Percentiles rank a stretch among this genome's conserved stretches.
Conservation (phyloP, 1,140 invertebrate genomes). For the Phymorhynchus buccinoides region DNA sequence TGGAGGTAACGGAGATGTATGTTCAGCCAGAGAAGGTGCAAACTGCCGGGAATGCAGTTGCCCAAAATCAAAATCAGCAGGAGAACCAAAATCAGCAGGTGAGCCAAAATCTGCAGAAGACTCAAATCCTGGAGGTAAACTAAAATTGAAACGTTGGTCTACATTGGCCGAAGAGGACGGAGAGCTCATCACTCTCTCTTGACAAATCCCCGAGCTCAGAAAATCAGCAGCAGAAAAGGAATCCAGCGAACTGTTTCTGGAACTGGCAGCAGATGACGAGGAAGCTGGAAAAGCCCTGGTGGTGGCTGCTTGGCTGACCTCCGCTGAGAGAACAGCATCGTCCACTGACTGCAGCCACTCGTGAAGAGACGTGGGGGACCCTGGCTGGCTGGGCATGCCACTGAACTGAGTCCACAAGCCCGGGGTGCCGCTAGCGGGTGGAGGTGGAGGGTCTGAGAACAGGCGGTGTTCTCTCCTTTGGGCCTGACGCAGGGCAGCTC, state of each 20-base stretch:
- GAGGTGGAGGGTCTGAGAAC: constrained; percentile 11
- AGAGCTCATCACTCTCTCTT: not conserved
- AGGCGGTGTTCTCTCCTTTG: constrained; percentile 2
- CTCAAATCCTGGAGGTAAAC: not conserved
- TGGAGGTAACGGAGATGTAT: constrained; percentile 37
- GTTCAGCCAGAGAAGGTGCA: not conserved
- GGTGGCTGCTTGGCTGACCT: not conserved
- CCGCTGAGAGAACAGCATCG: constrained; percentile 19
- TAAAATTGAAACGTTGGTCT: constrained; percentile 5
- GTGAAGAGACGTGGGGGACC: constrained; percentile 39
- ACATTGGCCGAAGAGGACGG: not conserved
- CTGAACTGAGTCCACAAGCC: constrained; percentile 54
- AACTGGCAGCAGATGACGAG: not conserved
- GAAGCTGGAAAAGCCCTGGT: not conserved
- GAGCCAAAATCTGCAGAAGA: constrained; percentile 21
- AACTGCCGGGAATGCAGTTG: constrained; percentile 37
- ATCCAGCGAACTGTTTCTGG: not conserved
- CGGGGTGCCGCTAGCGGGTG: not conserved
- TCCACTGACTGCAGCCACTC: constrained; percentile 40
- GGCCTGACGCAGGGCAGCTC: constrained; percentile 4
- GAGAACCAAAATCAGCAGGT: not conserved
- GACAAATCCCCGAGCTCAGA: not conserved
- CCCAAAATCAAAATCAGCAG: not conserved
- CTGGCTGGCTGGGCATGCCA: constrained; percentile 49
- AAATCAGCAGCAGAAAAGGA: constrained; percentile 15